These are phyloP conservation scores for Anastrepha ludens DNA, from an alignment of 1,140 invertebrate genomes.

Conservation along the genomic window DNA sequence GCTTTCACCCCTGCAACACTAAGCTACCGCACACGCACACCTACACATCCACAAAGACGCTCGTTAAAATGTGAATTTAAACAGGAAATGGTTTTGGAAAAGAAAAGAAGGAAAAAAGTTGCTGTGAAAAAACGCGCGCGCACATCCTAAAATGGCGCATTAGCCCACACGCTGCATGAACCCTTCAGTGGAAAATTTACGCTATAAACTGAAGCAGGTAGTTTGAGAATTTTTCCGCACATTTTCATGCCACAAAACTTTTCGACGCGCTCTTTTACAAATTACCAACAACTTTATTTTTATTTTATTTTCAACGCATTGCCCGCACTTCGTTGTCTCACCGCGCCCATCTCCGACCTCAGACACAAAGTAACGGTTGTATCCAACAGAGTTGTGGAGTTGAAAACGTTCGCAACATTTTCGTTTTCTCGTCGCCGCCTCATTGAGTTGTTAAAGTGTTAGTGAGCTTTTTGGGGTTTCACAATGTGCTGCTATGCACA, in stretches of 20 bases:
- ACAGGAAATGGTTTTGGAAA: slow-evolving; percentile 33
- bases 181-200: not conserved
- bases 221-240: slow-evolving; percentile 46
- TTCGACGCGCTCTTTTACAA: slow-evolving; percentile 74
- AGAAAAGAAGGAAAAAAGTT: not conserved
- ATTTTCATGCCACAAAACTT: slow-evolving; percentile 64
- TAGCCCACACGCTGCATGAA: not conserved
- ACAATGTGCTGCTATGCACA: slow-evolving; percentile 17
- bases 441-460: slow-evolving; percentile 54
- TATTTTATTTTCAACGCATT: slow-evolving; percentile 58
- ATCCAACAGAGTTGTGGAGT: slow-evolving; percentile 39
- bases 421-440: slow-evolving; percentile 17
- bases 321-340: not conserved
- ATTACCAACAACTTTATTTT: slow-evolving; percentile 73
- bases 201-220: slow-evolving; percentile 11
- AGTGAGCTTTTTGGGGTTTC: slow-evolving; percentile 52
- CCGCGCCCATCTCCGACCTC: not conserved
- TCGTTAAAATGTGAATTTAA: slow-evolving; percentile 49
- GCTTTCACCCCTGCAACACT: not conserved
- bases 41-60: not conserved
- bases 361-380: not conserved
- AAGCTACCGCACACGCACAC: slow-evolving; percentile 1
- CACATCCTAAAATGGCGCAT: slow-evolving; percentile 26
- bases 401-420: slow-evolving; percentile 50
- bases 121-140: not conserved